Base-by-base conservation (phyloP, 2,797 vertebrate species). In the Nannoperca australis region DNA sequence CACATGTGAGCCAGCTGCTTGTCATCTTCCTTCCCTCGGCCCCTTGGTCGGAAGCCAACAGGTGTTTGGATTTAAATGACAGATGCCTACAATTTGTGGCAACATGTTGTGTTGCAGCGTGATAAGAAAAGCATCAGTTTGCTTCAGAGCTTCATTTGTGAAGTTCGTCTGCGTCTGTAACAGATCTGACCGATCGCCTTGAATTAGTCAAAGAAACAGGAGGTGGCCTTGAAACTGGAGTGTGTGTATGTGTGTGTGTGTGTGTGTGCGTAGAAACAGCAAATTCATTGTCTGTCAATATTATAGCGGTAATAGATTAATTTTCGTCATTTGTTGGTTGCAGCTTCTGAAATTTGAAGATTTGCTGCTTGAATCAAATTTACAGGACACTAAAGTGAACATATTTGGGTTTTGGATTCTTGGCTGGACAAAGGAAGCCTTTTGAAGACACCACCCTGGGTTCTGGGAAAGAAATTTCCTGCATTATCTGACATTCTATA, bases 161-260 rank as follows among this genome's bases (percentile, higher is more conserved):
- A n/a, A n/a, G 51, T 83, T 81, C 45, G 70, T 82, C 85, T 78
- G 79, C n/a, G 71, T 83, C 74, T 85, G 91, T 86, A 90, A 93
- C 63, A 20, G 78, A 93, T 86, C 83, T 82, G 76, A 79, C 36
- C 2, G 13, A 30, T 81, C 32, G 51, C 73, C 82, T 78, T 92
- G 85, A 91, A 91, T 93, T 86, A 91, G 80, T 90, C 78, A 89
- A 87, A 85, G 88, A 62, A 88, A 89, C 86, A 76, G 66, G 87
- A 92, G 88, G 81, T 77, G 83, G 74, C 56, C 2, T 59, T 85
- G 88, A 89, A 91, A 91, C 85, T 15, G 59, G 86, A 91, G 79
- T 82, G 67, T 71, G 38, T 73, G 58, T 62, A 55, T 1, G 7
- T 12, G 18, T 65, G 54, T 55, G 24, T 72, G 53, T 72, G 47